Evolutionary conservation across 1,140 invertebrate species (phyloP), one percentile per base, ranked within the genome.

Genomic region (Drosophila gunungcola): DNA sequence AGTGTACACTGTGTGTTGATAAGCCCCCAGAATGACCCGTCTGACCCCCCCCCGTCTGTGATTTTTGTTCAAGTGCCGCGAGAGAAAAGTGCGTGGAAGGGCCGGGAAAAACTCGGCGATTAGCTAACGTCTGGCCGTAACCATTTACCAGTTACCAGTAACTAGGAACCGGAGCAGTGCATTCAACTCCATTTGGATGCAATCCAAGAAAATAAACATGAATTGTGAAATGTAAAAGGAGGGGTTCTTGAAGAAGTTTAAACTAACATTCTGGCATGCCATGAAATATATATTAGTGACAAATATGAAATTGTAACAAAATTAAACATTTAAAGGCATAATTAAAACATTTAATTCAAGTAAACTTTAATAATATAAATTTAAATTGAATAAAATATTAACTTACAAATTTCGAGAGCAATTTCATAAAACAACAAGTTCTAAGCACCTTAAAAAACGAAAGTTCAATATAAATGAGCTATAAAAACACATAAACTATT

Each of bases 181-280:
- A 68, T 68, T 68, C 64, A 68, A 68, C 64, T 68, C 41, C 64
- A 29, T 12, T 67, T 68, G 64, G 64, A 68, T 21, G 64, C 9
- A 7, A 10, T 67, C 64, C 64, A 68, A 53, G 4, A 21, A n/a
- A 25, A 58, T 32, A 39, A n/a, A 16, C 12, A 16, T 3, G 27
- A 51, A 41, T 56, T 48, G 46, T 45, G 13, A 32, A 7, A 13
- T 13, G 46, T 4, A 25, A 13, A 13, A 25, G 16, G 29, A 55
- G 53, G 49, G 36, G 39, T 45, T 11, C 13, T 21, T 0, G n/a
- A 61, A 4, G 12, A 32, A 39, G 12, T 46, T 39, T 0, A 29
- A 38, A 12, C 12, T 3, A 53, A 34, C 9, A 21, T 25, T 38
- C 13, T 25, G 10, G 9, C 42, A 25, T 21, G 21, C 4, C 6